These are phyloP conservation scores for Dromius quadrimaculatus DNA, from an alignment of 2,888 invertebrate genomes.

Conservation along the genomic window DNA sequence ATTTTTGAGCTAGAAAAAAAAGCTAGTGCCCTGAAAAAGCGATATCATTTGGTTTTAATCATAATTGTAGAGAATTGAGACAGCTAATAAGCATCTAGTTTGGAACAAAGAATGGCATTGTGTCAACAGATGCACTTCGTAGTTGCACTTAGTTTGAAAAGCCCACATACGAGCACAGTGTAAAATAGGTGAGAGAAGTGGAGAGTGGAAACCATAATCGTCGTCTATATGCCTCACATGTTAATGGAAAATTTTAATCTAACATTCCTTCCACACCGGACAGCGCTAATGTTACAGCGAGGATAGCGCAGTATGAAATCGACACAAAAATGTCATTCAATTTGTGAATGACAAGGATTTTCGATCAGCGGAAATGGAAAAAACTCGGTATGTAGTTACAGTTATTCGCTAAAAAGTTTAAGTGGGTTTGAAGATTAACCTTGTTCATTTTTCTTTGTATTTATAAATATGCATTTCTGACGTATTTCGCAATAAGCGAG, in stretches of 20 bases:
- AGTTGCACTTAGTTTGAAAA: not conserved
- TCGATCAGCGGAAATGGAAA: slow-evolving; percentile 34
- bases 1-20: too few relatives aligned
- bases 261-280: slow-evolving; percentile 33
- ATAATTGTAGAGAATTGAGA: too few relatives aligned
- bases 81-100: too few relatives aligned
- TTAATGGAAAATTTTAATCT: slow-evolving; percentile 44
- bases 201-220: slow-evolving; percentile 26
- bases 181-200: not conserved
- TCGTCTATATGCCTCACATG: slow-evolving; percentile 30
- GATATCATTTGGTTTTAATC: too few relatives aligned
- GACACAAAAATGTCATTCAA: slow-evolving; percentile 35
- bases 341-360: slow-evolving; percentile 41
- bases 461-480: too few relatives aligned
- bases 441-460: too few relatives aligned
- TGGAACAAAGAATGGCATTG: too few relatives aligned
- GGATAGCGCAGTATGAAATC: not conserved
- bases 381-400: slow-evolving; percentile 15
- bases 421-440: too few relatives aligned
- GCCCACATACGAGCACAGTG: not conserved
- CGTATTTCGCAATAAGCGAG: too few relatives aligned
- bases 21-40: too few relatives aligned
- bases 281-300: slow-evolving; percentile 16
- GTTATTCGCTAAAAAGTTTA: too few relatives aligned
- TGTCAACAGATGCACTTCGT: slow-evolving; percentile 1